These are phyloP conservation scores for Pyrgilauda ruficollis DNA, from an alignment of 2,113 vertebrate species.

Conservation along the genomic window DNA sequence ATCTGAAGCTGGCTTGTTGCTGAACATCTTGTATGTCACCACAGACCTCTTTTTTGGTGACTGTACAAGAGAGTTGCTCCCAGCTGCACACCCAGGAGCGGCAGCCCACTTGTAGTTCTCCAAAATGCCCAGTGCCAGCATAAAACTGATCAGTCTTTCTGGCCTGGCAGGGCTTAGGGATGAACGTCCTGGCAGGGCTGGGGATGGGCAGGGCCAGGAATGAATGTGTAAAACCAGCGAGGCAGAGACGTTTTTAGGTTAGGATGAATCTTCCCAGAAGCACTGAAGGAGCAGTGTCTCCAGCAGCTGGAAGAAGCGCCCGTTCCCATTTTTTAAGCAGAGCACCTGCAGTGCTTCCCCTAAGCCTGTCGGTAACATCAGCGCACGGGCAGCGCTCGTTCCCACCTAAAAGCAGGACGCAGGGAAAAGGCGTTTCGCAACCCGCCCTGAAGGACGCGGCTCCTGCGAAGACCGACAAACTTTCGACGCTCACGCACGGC, in stretches of 20 bases:
- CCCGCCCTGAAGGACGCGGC: background rate
- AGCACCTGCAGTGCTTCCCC: accelerated
- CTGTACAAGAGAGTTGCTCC: background rate
- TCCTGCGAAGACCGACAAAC: background rate
- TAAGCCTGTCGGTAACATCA: background rate
- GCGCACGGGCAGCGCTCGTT: background rate
- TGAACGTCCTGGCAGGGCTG: background rate
- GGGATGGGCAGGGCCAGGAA: background rate
- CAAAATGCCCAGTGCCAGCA: accelerated
- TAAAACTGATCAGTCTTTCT: background rate
- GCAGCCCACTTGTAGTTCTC: background rate
- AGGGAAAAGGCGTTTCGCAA: background rate
- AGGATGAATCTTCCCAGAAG: background rate
- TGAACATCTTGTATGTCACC: background rate
- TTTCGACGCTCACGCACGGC: background rate
- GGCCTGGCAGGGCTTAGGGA: background rate
- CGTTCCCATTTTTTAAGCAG: background rate
- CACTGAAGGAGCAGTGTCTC: background rate
- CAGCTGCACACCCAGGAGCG: background rate
- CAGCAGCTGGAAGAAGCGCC: background rate
- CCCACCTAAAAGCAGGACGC: background rate
- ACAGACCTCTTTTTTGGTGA: background rate
- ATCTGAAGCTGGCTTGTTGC: background rate
- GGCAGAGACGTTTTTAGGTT: background rate
- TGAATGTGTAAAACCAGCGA: accelerated